Base-by-base conservation (phyloP, 2,113 vertebrate genomes). In the Oxygymnocypris stewartii region DNA sequence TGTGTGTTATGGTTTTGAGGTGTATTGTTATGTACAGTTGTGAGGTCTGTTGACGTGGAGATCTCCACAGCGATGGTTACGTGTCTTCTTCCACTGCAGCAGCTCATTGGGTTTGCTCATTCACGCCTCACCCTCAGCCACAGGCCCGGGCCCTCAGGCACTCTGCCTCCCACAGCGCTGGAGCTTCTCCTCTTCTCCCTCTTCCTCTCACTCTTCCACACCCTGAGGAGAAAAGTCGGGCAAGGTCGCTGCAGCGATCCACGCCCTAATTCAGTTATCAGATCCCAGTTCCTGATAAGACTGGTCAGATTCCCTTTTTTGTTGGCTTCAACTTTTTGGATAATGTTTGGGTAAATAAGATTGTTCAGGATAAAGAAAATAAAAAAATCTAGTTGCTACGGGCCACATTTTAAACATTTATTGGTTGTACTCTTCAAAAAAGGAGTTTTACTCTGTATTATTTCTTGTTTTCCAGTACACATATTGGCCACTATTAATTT, bases 61-160 rank as follows among this genome's bases (percentile, higher is more conserved):
- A 87, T 54, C 71, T 81, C 18, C 28, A 82, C 49, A 37, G 88
- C 49, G 86, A 87, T 87, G 87, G 74, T 86, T 86, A 87, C 67
- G 83, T 82, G 74, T 79, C 84, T 71, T 86, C 47, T 67, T 84
- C 59, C 51, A 81, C 79, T 87, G 88, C 85, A 85, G 86, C 63
- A 82, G 73, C 86, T 89, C 88, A 88, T 86, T 79, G 78, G 79
- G 80, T 80, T 87, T 87, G 84, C 86, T 87, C 54, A 84, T 81
- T 83, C 88, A 87, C 86, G 54, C 86, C 74, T 89, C 88, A 85
- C 23, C 54, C 75, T 61, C 85, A 85, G 87, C 85, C 77, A 59
- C 77, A 79, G 51, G 79, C 75, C 71, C 40, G 44, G 73, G 79
- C 88, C 88, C 84, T 89, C 86, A 86, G 88, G 86, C 86, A 57